Conservation (phyloP, 2,113 vertebrate genomes). For the Polypterus bichir region DNA sequence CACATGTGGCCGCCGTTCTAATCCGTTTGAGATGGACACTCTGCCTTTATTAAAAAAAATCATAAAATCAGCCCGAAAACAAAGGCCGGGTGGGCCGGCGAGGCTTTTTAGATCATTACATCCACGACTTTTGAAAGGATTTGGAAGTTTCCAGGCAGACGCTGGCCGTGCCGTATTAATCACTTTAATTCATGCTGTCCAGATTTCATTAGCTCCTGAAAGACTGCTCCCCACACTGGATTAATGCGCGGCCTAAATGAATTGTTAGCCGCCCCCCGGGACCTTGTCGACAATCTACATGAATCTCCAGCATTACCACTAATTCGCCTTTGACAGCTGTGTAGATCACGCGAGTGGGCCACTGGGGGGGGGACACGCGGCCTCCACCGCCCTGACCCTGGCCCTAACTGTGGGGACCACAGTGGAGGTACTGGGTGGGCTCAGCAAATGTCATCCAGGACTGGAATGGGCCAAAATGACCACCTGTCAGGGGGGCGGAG, state of each 20-base stretch:
- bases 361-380: not conserved
- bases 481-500: no score
- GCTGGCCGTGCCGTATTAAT: not conserved
- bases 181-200: not conserved
- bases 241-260: not conserved
- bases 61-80: not conserved
- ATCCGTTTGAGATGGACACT: not conserved
- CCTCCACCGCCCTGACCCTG: no score
- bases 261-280: not conserved
- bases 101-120: no score
- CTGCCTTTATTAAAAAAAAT: not conserved
- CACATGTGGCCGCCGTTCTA: no score
- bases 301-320: not conserved
- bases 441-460: no score
- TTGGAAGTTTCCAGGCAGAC: no score
- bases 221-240: not conserved
- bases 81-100: no score
- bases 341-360: not conserved
- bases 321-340: not conserved
- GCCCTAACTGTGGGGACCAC: no score
- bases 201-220: conserved; percentile 1
- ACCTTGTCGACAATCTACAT: not conserved
- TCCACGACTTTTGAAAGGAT: no score
- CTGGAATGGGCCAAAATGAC: no score
- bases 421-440: no score